A percentile compares a stretch with the other conserved stretches of the same genome.
Evolutionary conservation across 2,797 vertebrate genomes (phyloP).

Genomic region (Microtus obscurus): DNA sequence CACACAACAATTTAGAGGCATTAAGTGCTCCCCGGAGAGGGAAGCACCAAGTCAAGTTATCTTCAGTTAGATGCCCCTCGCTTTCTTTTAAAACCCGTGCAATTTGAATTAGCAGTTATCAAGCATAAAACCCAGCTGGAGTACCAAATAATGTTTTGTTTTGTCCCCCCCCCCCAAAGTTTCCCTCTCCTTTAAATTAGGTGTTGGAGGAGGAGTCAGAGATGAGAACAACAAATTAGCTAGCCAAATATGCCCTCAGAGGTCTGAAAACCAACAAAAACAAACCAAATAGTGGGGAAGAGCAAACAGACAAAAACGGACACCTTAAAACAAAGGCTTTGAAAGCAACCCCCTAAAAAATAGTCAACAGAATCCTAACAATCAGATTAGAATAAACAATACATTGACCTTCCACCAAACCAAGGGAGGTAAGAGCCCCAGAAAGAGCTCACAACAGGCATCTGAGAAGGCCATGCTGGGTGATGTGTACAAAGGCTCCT

Average conservation of each 20-base stretch:
- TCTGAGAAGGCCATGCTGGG: not conserved
- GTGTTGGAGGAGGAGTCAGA: not conserved
- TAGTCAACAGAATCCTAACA: not conserved
- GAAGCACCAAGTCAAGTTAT: not conserved
- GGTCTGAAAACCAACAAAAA: not conserved
- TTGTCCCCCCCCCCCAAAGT: not conserved
- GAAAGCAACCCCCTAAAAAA: not conserved
- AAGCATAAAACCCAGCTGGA: constrained; percentile 13
- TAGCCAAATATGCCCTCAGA: not conserved
- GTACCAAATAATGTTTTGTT: not conserved
- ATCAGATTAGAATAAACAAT: not conserved
- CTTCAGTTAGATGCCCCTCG: not conserved
- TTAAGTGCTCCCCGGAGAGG: not conserved
- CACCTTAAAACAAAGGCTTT: not conserved
- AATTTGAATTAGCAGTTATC: not conserved
- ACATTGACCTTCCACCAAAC: not conserved
- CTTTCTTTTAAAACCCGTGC: not conserved
- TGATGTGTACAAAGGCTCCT: not conserved
- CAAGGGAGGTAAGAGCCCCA: not conserved
- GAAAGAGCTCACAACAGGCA: not conserved
- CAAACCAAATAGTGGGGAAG: not conserved
- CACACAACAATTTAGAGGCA: not conserved
- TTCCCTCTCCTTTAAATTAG: not conserved
- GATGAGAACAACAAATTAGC: not conserved
- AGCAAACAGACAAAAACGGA: not conserved